Evolutionary conservation across 2,113 vertebrate species (phyloP).

Genomic region (Apodemus sylvaticus): DNA sequence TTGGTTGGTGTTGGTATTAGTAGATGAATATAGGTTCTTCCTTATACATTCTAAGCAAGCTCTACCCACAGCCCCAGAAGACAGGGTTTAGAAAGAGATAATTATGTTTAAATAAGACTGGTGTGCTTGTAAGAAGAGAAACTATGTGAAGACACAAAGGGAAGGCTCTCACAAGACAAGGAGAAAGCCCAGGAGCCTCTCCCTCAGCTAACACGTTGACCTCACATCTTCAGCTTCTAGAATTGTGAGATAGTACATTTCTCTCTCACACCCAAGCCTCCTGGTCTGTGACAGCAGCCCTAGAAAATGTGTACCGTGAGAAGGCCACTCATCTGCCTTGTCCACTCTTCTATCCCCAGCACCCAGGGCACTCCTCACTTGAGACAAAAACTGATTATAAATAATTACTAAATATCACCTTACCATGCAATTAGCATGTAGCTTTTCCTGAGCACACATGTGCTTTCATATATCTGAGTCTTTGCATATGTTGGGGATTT

Average conservation of each 20-base stretch:
- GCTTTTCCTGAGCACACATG: neutral
- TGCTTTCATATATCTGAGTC: neutral
- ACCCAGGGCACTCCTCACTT: neutral
- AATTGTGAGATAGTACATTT: neutral
- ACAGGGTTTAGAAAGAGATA: neutral
- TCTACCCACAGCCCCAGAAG: too few species aligned
- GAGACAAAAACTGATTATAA: neutral
- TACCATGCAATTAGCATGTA: neutral
- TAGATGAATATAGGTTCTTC: neutral
- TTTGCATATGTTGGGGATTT: neutral
- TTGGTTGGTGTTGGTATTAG: neutral
- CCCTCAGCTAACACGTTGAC: neutral
- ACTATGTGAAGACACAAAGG: neutral
- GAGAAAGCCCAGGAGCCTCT: neutral
- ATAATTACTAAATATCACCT: constrained; percentile 18
- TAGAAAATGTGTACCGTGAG: neutral
- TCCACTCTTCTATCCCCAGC: neutral
- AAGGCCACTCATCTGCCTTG: neutral
- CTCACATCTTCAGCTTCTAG: neutral
- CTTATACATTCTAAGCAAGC: neutral
- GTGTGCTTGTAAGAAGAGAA: neutral
- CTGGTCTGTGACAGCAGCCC: neutral
- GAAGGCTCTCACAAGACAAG: neutral
- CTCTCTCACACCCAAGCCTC: neutral
- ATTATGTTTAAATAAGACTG: neutral